Conservation (phyloP, 2,797 vertebrate genomes). For the Coluber constrictor region DNA sequence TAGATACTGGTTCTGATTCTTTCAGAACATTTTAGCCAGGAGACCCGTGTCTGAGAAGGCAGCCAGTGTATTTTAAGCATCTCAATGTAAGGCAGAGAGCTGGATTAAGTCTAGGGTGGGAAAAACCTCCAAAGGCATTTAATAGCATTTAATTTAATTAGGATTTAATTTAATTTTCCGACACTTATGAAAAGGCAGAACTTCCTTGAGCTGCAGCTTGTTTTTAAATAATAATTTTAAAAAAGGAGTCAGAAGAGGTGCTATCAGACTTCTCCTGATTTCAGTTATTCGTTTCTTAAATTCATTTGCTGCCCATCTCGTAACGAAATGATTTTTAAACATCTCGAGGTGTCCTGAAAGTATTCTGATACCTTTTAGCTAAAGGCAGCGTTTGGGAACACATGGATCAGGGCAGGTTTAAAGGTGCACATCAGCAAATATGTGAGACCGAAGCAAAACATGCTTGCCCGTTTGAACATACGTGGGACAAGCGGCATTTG, state of each 20-base stretch:
- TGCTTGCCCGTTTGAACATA: not conserved
- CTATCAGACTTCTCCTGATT: not conserved
- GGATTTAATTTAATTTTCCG: not conserved
- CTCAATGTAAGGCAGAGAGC: not conserved
- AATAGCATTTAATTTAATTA: too few species aligned
- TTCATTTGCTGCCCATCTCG: not conserved
- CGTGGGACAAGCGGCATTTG: not conserved
- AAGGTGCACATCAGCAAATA: not conserved
- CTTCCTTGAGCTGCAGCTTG: not conserved
- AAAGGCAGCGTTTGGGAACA: not conserved
- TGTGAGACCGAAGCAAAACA: not conserved
- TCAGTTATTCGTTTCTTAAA: not conserved
- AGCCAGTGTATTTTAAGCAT: not conserved
- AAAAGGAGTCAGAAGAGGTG: not conserved
- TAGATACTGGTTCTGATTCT: not conserved
- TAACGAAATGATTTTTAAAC: not conserved
- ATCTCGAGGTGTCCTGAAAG: not conserved
- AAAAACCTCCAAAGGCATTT: not conserved
- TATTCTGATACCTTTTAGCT: not conserved
- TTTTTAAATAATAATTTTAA: not conserved
- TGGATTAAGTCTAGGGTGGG: not conserved
- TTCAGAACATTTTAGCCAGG: not conserved
- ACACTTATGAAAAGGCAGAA: not conserved
- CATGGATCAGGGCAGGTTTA: not conserved
- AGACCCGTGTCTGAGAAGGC: not conserved